Percentiles rank a stretch among this genome's conserved stretches.
These are phyloP conservation scores for Hydra vulgaris DNA, from an alignment of 30 jellyfish, hydroid and myxozoan genomes.

Conservation along the genomic window DNA sequence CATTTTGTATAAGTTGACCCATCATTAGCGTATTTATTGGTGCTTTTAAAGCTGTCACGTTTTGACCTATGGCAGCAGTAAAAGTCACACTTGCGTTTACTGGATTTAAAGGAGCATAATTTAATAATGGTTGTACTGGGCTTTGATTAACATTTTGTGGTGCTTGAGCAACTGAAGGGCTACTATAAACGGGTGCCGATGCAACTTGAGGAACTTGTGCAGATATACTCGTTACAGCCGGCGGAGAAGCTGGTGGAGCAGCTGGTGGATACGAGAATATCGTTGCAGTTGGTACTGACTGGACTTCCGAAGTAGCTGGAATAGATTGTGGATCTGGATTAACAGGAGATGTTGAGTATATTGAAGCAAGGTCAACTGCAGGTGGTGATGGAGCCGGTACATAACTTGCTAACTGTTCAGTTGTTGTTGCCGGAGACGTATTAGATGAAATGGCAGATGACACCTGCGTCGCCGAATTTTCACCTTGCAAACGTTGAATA, in stretches of 20 bases:
- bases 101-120: background rate
- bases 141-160: background rate
- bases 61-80: background rate
- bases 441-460: slow-evolving; percentile 3
- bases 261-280: background rate
- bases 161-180: background rate
- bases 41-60: background rate
- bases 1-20: background rate
- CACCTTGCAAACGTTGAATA: slow-evolving; percentile 23
- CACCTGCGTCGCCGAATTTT: background rate
- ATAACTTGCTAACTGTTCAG: background rate
- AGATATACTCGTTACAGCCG: background rate
- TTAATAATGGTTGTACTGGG: background rate
- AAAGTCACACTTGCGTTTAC: background rate
- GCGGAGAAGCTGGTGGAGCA: slow-evolving; percentile 15
- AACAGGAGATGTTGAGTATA: slow-evolving; percentile 2
- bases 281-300: background rate
- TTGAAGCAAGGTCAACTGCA: slow-evolving; percentile 9
- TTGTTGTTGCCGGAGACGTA: slow-evolving; percentile 1
- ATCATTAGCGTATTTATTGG: background rate
- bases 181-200: background rate
- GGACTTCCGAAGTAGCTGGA: background rate
- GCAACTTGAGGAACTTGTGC: background rate
- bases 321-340: background rate
- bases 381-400: slow-evolving; percentile 16